A percentile compares a stretch with the other conserved stretches of the same genome.
These are phyloP conservation scores for Neolamprologus sp. DNA, from an alignment of 2,113 vertebrate genomes.

Conservation along the genomic window DNA sequence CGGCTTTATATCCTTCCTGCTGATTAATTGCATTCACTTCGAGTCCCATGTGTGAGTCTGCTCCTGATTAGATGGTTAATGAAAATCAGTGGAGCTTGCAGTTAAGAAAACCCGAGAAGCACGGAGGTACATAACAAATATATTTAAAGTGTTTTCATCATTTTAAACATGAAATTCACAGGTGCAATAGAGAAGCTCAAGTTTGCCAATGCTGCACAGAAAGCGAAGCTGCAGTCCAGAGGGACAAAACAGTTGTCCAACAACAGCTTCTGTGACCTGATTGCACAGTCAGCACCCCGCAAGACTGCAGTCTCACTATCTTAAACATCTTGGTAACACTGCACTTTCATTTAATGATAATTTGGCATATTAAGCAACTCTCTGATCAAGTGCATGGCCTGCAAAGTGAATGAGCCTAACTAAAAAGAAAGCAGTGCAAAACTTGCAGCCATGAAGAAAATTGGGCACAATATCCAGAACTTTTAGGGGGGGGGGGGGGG, in stretches of 20 bases:
- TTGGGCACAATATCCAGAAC: background rate
- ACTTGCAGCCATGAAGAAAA: background rate
- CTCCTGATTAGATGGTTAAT: slow-evolving; percentile 13
- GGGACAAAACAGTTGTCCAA: slow-evolving; percentile 55
- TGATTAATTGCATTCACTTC: background rate
- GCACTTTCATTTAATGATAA: slow-evolving; percentile 49
- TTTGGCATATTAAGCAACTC: slow-evolving; percentile 27
- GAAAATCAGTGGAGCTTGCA: background rate
- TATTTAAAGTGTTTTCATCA: background rate
- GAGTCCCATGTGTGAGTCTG: background rate
- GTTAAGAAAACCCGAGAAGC: background rate
- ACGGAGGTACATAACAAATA: background rate
- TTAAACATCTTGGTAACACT: slow-evolving; percentile 43
- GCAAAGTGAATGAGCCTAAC: background rate
- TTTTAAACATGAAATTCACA: background rate
- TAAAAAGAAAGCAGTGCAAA: background rate
- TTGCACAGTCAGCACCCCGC: slow-evolving; percentile 58
- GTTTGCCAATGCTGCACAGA: slow-evolving; percentile 10
- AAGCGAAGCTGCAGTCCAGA: slow-evolving; percentile 20
- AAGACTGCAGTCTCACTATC: slow-evolving; percentile 50
- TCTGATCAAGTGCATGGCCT: background rate
- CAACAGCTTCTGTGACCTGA: slow-evolving; percentile 40
- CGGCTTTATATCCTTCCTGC: background rate
- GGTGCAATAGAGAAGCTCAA: background rate
- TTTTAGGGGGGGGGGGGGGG: fast-evolving